phyloP scores from a whole-genome alignment of 37 sponge, comb jelly and placozoan species.

The Oopsacas minuta region DNA sequence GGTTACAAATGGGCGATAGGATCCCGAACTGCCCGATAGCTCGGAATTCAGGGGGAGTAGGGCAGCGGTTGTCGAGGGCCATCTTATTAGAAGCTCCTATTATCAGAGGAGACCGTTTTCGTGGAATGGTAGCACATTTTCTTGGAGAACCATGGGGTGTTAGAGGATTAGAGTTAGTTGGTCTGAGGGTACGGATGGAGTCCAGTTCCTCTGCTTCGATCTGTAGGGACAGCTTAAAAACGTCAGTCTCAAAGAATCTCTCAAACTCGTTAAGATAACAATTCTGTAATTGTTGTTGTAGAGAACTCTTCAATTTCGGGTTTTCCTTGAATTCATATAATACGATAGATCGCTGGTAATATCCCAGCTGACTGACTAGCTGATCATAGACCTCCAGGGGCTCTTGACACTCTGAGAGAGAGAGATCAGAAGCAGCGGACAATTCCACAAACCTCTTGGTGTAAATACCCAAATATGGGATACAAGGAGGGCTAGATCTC shows the following conservation, averaged over 20 bases:
- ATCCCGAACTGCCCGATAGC: background rate
- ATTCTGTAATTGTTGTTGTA: background rate
- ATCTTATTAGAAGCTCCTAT: background rate
- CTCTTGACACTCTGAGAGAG: background rate
- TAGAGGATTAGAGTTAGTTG: background rate
- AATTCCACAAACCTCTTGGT: background rate
- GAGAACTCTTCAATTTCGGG: background rate
- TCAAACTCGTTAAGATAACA: background rate
- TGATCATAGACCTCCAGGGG: background rate
- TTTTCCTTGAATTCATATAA: background rate
- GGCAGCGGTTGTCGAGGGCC: background rate
- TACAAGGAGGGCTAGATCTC: background rate
- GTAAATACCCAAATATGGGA: background rate
- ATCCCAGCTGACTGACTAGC: background rate
- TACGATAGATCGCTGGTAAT: background rate
- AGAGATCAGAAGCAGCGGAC: background rate
- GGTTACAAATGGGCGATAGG: background rate
- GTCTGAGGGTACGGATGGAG: background rate
- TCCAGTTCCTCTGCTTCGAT: background rate
- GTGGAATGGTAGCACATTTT: background rate
- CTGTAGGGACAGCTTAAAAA: background rate
- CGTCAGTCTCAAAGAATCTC: background rate
- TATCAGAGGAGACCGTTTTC: background rate
- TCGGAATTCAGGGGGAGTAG: background rate
- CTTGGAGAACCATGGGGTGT: background rate